Evolutionary conservation across 2,888 invertebrate genomes (phyloP).

Genomic region (Xanthia icteritia): DNA sequence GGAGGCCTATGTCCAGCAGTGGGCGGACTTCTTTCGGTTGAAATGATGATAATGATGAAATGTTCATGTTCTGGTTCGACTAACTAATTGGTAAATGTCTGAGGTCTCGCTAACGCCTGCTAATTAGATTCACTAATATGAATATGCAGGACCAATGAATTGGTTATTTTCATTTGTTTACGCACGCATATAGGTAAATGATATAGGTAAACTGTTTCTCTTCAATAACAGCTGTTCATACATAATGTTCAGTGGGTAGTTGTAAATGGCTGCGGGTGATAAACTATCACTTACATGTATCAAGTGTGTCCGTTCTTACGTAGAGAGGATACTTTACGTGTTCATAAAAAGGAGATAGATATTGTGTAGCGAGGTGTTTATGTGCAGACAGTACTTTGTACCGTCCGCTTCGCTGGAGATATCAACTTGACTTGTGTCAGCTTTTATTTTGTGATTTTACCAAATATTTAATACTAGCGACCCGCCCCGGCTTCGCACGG

Average conservation of each 20-base stretch:
- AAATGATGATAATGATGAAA: constrained; percentile 12
- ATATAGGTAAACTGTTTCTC: too few relatives aligned
- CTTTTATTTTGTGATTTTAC: not conserved
- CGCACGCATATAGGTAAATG: too few relatives aligned
- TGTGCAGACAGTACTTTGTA: constrained; percentile 2
- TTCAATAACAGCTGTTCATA: not conserved
- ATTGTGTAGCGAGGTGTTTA: constrained; percentile 69
- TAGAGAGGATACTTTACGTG: constrained; percentile 72
- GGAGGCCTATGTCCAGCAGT: too few relatives aligned
- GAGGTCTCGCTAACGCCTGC: not conserved
- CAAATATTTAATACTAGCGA: too few relatives aligned
- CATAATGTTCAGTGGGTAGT: not conserved
- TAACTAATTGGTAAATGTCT: constrained; percentile 46
- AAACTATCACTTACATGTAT: constrained; percentile 65
- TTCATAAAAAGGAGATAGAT: constrained; percentile 72
- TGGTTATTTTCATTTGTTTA: too few relatives aligned
- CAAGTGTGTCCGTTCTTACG: constrained; percentile 64
- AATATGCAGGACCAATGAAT: not conserved
- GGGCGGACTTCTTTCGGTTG: too few relatives aligned
- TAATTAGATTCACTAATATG: not conserved
- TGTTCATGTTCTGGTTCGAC: constrained; percentile 52
- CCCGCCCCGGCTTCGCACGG: too few relatives aligned
- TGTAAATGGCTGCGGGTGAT: constrained; percentile 54
- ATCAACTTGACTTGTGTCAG: not conserved
- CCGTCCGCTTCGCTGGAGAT: not conserved